phyloP scores from a whole-genome alignment of 2,888 invertebrate genomes.

The Drosophila anceps region DNA sequence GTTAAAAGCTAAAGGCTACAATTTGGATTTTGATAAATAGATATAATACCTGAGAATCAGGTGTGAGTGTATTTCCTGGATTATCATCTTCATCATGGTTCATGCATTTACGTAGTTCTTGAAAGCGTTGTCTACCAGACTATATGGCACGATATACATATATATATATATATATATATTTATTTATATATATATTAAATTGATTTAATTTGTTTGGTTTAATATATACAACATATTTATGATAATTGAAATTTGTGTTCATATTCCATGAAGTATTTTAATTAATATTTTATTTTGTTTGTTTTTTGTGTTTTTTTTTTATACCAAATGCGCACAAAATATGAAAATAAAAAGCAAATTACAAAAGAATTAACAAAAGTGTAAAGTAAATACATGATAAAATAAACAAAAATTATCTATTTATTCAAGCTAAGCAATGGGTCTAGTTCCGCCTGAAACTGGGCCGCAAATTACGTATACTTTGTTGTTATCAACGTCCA shows the following conservation, averaged over 20 bases:
- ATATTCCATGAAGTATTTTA: background rate
- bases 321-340: slow-evolving; percentile 64
- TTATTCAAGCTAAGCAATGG: background rate
- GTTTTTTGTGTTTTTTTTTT: slow-evolving; percentile 10
- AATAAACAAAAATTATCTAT: slow-evolving; percentile 2
- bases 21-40: slow-evolving; percentile 36
- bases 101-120: slow-evolving; percentile 93
- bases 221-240: slow-evolving; percentile 28
- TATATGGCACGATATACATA: slow-evolving; percentile 64
- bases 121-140: slow-evolving; percentile 90
- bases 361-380: slow-evolving; percentile 60
- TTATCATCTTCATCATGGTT: slow-evolving; percentile 94
- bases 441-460: slow-evolving; percentile 5
- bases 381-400: slow-evolving; percentile 11
- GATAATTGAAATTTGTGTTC: slow-evolving; percentile 38
- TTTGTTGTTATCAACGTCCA: slow-evolving; percentile 8
- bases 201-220: slow-evolving; percentile 13
- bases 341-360: slow-evolving; percentile 76
- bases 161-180: slow-evolving; percentile 15
- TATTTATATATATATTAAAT: slow-evolving; percentile 8
- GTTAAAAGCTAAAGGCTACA: slow-evolving; percentile 25
- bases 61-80: slow-evolving; percentile 89
- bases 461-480: slow-evolving; percentile 22
- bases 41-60: slow-evolving; percentile 89
- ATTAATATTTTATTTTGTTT: slow-evolving; percentile 14